Base-by-base conservation (phyloP, 2,888 invertebrate species). In the Lamellibrachia satsuma region DNA sequence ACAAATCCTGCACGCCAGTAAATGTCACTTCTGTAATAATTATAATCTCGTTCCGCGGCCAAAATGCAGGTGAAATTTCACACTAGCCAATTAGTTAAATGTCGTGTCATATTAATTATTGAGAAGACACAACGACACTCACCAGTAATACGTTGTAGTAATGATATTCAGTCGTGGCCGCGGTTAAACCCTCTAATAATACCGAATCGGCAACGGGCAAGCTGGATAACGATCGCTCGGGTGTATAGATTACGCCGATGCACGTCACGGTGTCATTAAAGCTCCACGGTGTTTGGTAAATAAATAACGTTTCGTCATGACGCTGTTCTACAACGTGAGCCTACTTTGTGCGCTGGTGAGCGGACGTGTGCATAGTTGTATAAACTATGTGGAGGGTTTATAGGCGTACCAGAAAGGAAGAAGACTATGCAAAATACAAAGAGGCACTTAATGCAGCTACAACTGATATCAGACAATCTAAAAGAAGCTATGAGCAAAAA, bases 21-120 rank as follows among this genome's bases (percentile, higher is more conserved):
- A 75, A 22, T 75, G 75, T 11, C 75, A 75, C 75, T 75, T 75
- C 75, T 22, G n/a, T 75, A 75, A 75, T 75, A 75, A 75, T 75
- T 22, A 75, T 75, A 15, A 75, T 75, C 75, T 22, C 22, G 15
- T 75, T 75, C 75, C 6, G n/a, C 75, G 75, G n/a, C 75, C 75
- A 75, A 75, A 75, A n/a, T 22, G 75, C 75, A 75, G 75, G 75
- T 75, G 75, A 75, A 75, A 75, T 75, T 75, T 75, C 75, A 75
- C 75, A 22, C 75, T 75, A 75, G 22, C 15, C 75, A n/a, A 75
- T 22, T 75, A 75, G 75, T 75, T 75, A 75, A 75, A 75, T 75
- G 75, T 75, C 75, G 75, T 75, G 75, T 75, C 75, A 22, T 75
- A 75, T 75, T 75, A 75, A 75, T 75, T 75, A 75, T 75, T 75